Conservation (phyloP, 2,888 invertebrate species). For the Icerya purchasi region DNA sequence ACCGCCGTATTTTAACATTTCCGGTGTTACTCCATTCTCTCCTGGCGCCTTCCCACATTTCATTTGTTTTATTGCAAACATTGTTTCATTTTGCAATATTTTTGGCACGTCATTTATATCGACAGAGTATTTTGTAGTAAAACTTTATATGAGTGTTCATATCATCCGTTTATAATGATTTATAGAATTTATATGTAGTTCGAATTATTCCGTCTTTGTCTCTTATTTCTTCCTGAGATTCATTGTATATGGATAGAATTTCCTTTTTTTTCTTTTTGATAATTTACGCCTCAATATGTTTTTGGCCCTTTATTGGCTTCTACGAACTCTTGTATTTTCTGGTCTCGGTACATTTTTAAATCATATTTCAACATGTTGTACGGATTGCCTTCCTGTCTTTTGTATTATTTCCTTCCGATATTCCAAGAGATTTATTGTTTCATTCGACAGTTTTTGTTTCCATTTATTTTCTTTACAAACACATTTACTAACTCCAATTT, state of each 20-base stretch:
- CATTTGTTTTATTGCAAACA: too few species aligned
- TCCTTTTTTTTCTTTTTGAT: neutral
- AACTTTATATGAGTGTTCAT: too few species aligned
- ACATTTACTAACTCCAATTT: neutral
- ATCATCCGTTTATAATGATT: too few species aligned
- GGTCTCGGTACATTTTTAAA: neutral
- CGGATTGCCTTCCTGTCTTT: neutral
- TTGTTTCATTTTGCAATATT: too few species aligned
- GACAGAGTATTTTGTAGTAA: too few species aligned
- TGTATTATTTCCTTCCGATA: neutral
- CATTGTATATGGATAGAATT: neutral
- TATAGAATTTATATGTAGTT: too few species aligned
- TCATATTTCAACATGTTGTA: neutral
- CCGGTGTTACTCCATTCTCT: too few species aligned
- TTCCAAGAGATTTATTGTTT: neutral
- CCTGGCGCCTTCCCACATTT: too few species aligned
- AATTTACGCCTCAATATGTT: neutral
- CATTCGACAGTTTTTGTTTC: neutral
- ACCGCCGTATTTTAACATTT: neutral
- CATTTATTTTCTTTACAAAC: neutral
- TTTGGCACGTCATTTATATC: too few species aligned
- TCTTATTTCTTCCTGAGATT: too few species aligned
- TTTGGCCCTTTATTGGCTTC: neutral
- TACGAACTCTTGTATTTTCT: neutral
- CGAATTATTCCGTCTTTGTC: too few species aligned